These are phyloP conservation scores for Bactericera cockerelli DNA, from an alignment of 1,140 invertebrate genomes.

Conservation along the genomic window DNA sequence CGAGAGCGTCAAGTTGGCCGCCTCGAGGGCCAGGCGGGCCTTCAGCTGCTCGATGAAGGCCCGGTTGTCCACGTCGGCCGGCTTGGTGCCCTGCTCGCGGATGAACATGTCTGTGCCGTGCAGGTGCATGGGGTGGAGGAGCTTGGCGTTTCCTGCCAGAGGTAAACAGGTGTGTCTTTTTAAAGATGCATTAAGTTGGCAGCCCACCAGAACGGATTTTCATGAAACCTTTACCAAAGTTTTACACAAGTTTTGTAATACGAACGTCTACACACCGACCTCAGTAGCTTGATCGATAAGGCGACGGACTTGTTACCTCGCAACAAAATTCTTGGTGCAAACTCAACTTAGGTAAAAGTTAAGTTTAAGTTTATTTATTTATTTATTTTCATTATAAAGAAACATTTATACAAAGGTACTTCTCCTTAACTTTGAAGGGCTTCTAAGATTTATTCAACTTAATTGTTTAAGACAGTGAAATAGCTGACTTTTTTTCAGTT, in stretches of 20 bases:
- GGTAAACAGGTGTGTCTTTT: background rate
- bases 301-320: too few species aligned
- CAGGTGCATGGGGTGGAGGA: conserved; percentile 67
- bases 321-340: background rate
- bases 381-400: too few species aligned
- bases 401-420: too few species aligned
- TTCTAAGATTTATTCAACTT: too few species aligned
- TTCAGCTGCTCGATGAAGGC: conserved; percentile 34
- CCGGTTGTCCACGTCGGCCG: conserved; percentile 45
- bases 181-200: background rate
- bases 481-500: too few species aligned
- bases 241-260: background rate
- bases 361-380: background rate
- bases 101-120: conserved; percentile 74
- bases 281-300: too few species aligned
- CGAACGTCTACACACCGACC: background rate
- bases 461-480: too few species aligned
- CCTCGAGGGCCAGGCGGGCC: conserved; percentile 28
- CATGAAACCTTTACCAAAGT: background rate
- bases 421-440: too few species aligned
- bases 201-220: too few species aligned
- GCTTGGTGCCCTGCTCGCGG: conserved; percentile 56
- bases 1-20: conserved; percentile 25
- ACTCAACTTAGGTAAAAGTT: background rate
- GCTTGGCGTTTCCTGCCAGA: background rate